phyloP scores from a whole-genome alignment of 92 coral and sea anemone species.

The Chrysogorgia sp. region DNA sequence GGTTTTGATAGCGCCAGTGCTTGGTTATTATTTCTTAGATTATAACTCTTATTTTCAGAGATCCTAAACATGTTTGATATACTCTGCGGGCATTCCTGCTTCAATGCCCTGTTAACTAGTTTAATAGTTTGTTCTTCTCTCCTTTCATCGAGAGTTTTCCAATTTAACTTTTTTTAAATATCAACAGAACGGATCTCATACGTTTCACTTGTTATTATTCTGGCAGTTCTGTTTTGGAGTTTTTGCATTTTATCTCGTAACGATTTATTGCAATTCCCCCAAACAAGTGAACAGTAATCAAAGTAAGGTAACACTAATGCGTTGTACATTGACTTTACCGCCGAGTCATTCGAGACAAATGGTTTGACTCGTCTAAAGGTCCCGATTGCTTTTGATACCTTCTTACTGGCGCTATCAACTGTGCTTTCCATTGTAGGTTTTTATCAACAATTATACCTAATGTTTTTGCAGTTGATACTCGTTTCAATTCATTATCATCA shows the following conservation, averaged over 20 bases:
- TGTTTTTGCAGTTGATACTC: conserved; percentile 8
- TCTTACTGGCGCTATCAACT: neutral
- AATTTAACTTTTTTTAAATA: conserved; percentile 2
- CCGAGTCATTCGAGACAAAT: neutral
- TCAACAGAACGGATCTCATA: conserved; percentile 24
- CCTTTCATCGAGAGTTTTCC: conserved; percentile 9
- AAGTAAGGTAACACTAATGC: conserved; percentile 30
- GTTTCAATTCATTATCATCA: conserved; percentile 7
- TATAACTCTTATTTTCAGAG: neutral
- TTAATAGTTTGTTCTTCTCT: conserved; percentile 11
- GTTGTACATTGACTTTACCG: neutral
- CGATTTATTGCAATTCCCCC: conserved; percentile 23
- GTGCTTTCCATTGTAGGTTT: conserved; percentile 4
- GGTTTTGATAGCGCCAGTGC: conserved; percentile 15
- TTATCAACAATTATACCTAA: conserved; percentile 14
- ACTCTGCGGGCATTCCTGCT: neutral
- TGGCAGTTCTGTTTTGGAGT: conserved; percentile 34
- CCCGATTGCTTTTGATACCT: conserved; percentile 20
- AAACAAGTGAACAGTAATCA: conserved; percentile 30
- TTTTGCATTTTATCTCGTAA: conserved; percentile 18
- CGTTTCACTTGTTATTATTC: conserved; percentile 11
- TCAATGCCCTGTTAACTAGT: neutral
- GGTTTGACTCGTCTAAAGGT: neutral
- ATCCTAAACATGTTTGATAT: neutral
- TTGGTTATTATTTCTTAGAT: neutral